These are phyloP conservation scores for Saccostrea echinata DNA, from an alignment of 1,140 invertebrate genomes.

Conservation along the genomic window DNA sequence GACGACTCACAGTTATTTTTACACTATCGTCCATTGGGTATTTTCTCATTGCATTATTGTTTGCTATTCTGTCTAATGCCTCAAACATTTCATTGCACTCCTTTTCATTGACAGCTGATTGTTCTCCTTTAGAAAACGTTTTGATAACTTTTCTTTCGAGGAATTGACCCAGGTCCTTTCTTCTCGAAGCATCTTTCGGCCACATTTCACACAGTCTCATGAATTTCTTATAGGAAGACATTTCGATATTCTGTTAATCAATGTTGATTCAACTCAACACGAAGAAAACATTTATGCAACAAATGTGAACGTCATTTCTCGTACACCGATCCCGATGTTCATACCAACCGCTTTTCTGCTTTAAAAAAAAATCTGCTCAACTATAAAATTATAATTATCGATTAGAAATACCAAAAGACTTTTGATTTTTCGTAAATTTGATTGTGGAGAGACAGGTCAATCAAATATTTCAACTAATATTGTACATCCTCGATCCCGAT, in stretches of 20 bases:
- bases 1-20: background rate
- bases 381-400: background rate
- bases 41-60: background rate
- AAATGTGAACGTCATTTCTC: background rate
- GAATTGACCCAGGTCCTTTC: background rate
- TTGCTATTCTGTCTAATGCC: background rate
- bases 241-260: background rate
- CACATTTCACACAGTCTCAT: constrained; percentile 4
- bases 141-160: background rate
- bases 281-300: background rate
- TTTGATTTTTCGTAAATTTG: background rate
- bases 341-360: background rate
- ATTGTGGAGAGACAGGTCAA: background rate
- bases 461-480: background rate
- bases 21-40: background rate
- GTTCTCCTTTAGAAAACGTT: background rate
- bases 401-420: background rate
- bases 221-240: background rate
- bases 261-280: background rate
- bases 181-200: background rate
- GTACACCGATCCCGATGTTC: constrained; percentile 14
- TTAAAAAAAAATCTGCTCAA: background rate
- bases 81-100: constrained; percentile 17
- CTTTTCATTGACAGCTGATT: background rate
- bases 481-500: background rate